Conservation (phyloP, 2,113 vertebrate genomes). For the Dunckerocampus dactyliophorus region DNA sequence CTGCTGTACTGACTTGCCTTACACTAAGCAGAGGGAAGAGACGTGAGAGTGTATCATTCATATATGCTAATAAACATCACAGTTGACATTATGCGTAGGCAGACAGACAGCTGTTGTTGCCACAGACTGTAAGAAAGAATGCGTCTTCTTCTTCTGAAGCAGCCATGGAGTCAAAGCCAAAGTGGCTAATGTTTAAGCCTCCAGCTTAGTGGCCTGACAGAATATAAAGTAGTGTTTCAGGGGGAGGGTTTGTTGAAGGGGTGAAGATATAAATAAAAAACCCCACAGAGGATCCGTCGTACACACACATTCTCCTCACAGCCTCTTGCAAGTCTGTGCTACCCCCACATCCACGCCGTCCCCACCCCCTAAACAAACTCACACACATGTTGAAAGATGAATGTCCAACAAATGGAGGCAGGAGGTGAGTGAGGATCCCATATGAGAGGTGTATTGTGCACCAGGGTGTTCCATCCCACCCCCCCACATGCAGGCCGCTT, state of each 20-base stretch:
- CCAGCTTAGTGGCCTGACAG: constrained; percentile 17
- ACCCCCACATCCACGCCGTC: constrained; percentile 4
- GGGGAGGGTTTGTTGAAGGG: constrained; percentile 22
- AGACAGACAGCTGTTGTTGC: constrained; percentile 6
- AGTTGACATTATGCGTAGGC: neutral
- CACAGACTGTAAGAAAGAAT: constrained; percentile 5
- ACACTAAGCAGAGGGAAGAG: neutral
- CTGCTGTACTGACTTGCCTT: neutral
- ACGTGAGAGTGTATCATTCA: neutral
- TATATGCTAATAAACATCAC: neutral
- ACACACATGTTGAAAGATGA: constrained; percentile 68
- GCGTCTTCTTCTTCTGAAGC: constrained; percentile 3
- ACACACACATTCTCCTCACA: constrained; percentile 14
- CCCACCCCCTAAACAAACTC: constrained; percentile 65
- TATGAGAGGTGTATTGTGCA: constrained; percentile 64
- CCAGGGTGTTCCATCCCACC: constrained; percentile 10
- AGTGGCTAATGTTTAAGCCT: constrained; percentile 47
- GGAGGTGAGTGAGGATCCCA: constrained; percentile 55
- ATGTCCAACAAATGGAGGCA: constrained; percentile 70
- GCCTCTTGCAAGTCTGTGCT: neutral
- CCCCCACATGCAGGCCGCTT: constrained; percentile 46
- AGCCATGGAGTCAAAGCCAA: constrained; percentile 12
- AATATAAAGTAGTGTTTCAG: constrained; percentile 23
- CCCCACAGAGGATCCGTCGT: constrained; percentile 4
- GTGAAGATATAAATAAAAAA: constrained; percentile 41